Evolutionary conservation across 1,140 invertebrate species (phyloP).

Genomic region (Lepidurus apus): DNA sequence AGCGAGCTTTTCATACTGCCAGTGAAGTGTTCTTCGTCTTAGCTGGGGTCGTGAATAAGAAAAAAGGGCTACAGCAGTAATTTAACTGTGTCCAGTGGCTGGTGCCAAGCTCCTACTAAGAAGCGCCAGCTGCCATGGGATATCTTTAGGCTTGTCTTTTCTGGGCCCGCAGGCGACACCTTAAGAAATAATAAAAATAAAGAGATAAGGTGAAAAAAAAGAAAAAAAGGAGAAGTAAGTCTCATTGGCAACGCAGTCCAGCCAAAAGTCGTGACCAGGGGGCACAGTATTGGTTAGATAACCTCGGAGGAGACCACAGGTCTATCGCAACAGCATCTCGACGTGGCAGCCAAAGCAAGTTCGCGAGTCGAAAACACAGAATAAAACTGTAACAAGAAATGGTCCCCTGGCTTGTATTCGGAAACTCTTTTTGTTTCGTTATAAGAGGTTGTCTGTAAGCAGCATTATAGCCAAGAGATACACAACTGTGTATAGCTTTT

Average conservation of each 20-base stretch:
- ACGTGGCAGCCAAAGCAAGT: no score
- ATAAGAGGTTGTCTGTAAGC: not conserved
- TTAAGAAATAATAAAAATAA: not conserved
- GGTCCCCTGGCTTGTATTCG: not conserved
- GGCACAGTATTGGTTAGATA: not conserved
- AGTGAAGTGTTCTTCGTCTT: not conserved
- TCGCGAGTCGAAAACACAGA: not conserved
- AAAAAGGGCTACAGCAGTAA: not conserved
- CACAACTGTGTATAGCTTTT: conserved; percentile 6
- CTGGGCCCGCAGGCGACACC: not conserved
- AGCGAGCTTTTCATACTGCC: not conserved
- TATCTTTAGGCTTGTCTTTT: conserved; percentile 16
- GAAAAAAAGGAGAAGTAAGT: not conserved
- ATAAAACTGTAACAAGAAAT: not conserved
- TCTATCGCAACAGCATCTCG: not conserved
- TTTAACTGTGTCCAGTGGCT: not conserved
- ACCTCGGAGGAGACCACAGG: not conserved
- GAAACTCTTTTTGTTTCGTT: not conserved
- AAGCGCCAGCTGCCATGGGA: not conserved
- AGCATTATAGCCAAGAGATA: conserved; percentile 10
- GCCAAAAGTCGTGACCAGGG: conserved; percentile 1
- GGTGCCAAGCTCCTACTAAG: conserved; percentile 8
- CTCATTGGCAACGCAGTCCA: not conserved
- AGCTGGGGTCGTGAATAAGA: not conserved
- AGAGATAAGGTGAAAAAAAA: not conserved